phyloP scores from a whole-genome alignment of 2,113 vertebrate genomes.

The Sclerurus mexicanus region DNA sequence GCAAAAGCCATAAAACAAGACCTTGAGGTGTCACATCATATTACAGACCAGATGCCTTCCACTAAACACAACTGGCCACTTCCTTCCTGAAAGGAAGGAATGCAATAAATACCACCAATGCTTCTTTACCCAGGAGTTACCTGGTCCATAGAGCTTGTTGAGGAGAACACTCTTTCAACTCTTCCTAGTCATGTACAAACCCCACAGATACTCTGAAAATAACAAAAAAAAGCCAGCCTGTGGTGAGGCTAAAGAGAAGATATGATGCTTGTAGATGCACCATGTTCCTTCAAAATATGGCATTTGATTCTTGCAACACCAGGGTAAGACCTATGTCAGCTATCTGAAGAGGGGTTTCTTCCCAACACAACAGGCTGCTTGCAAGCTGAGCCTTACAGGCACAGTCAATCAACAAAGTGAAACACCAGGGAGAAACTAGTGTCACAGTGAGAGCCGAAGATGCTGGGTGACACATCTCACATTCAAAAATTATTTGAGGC shows the following conservation, averaged over 20 bases:
- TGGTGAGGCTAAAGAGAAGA: neutral
- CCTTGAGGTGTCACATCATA: neutral
- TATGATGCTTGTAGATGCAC: neutral
- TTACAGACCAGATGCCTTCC: neutral
- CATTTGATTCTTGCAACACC: neutral
- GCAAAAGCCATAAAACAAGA: neutral
- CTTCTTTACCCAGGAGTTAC: neutral
- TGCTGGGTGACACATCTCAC: neutral
- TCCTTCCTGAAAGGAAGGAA: neutral
- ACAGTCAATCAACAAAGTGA: neutral
- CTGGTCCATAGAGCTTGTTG: neutral
- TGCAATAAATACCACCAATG: neutral
- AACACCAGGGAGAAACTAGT: neutral
- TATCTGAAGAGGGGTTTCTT: neutral
- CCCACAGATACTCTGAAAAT: neutral
- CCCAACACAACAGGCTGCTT: neutral
- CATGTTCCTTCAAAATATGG: neutral
- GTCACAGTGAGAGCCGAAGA: neutral
- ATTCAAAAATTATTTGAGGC: neutral
- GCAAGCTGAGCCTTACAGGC: neutral
- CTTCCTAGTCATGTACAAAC: neutral
- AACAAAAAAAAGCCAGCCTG: neutral
- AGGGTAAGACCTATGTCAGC: neutral
- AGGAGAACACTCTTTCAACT: neutral
- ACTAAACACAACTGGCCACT: neutral